Conservation (phyloP, 2,888 invertebrate genomes). For the Pristionchus fissidentatus region DNA sequence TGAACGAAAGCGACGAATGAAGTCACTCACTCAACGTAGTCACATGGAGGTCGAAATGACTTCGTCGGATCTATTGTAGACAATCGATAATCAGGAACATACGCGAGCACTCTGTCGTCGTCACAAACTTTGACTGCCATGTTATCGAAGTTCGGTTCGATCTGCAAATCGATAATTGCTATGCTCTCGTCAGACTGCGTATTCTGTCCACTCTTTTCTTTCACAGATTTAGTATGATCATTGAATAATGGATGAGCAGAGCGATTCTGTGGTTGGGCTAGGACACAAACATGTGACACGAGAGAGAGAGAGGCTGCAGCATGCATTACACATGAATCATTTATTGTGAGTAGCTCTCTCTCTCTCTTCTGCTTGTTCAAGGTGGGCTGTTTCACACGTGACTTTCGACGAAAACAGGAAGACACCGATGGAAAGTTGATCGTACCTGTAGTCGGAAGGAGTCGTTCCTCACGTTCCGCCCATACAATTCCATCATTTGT, state of each 20-base stretch:
- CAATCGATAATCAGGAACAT: slow-evolving; percentile 46
- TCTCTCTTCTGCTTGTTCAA: neutral
- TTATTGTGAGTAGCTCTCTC: too few species aligned
- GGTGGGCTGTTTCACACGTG: neutral
- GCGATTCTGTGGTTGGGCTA: neutral
- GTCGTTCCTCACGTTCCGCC: slow-evolving; percentile 34
- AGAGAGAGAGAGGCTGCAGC: too few species aligned
- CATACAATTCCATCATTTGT: slow-evolving; percentile 48
- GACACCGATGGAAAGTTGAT: neutral
- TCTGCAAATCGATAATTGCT: slow-evolving; percentile 22
- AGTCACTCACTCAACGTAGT: slow-evolving; percentile 41
- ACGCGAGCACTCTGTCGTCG: slow-evolving; percentile 42
- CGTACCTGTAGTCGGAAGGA: slow-evolving; percentile 40
- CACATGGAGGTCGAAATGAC: slow-evolving; percentile 45
- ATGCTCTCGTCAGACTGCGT: neutral
- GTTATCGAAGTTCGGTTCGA: slow-evolving; percentile 40
- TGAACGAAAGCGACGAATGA: too few species aligned
- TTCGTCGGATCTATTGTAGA: slow-evolving; percentile 24
- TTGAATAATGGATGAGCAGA: neutral
- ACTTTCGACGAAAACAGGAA: neutral
- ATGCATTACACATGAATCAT: too few species aligned
- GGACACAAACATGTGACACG: slow-evolving; percentile 16
- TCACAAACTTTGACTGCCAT: slow-evolving; percentile 46
- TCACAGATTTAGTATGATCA: neutral
- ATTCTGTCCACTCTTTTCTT: neutral